Base-by-base conservation (phyloP, 2,888 invertebrate species). In the Trissolcus japonicus region DNA sequence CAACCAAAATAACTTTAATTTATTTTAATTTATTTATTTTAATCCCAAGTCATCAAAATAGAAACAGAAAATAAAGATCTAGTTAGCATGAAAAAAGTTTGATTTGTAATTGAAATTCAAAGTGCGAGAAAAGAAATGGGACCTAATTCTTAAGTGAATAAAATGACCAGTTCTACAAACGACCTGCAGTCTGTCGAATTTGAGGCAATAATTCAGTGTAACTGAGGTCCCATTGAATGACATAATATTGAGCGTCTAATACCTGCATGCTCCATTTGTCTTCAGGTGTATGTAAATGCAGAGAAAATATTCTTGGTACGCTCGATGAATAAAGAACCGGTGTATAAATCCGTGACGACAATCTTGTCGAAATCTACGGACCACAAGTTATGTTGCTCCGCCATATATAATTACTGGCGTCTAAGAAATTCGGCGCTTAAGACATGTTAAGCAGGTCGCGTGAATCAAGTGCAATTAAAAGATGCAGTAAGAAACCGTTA, bases 381-480 rank as follows among this genome's bases (percentile, higher is more conserved):
- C 14, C 46, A 46, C 7, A 46, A 35, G 11, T 35, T 35, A 35
- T 35, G 35, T 46, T 16, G 16, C n/a, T 13, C 6, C 43, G 43
- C n/a, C 43, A 16, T 16, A 9, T 16, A 46, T 46, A 46, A 46
- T 46, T 46, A 6, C 1, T 46, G 46, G 16, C 16, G 46, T 9
- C 9, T 35, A 35, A 35, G n/a, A 71, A 57, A 46, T 51, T 17
- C 19, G 41, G 14, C 46, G 43, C 61, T 19, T 35, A 9, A 14
- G 16, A 14, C 46, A 16, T 6, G 14, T 6, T 46, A 1, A 43
- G n/a, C 13, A 0, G 43, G 46, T 46, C 46, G 16, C 16, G 16
- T 1, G 14, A 63, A 65, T 69, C 41, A 57, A 48, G 43, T 57
- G 59, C 63, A 80, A 73, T 80, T 79, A 78, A 80, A 66, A 67